Evolutionary conservation across 2,888 invertebrate species (phyloP).

Genomic region (Epsilonema sp.): DNA sequence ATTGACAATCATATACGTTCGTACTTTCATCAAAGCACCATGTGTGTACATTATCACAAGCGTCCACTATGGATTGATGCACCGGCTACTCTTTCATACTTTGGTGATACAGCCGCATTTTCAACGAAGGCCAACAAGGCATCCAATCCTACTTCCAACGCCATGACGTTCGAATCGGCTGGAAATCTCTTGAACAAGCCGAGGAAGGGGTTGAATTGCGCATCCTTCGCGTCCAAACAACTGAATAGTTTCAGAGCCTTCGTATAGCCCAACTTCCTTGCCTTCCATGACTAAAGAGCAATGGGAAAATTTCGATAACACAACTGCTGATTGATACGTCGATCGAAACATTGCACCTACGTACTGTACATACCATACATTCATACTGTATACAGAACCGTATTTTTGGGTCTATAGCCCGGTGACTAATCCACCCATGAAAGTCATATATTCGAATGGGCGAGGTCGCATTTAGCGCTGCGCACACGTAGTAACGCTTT

Average conservation of each 20-base stretch:
- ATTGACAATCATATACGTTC: no score
- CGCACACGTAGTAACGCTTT: no score
- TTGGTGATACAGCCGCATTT: constrained; percentile 41
- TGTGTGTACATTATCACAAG: neutral
- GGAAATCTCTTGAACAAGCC: constrained; percentile 84
- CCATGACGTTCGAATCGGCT: constrained; percentile 72
- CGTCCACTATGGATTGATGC: constrained; percentile 40
- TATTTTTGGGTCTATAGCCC: no score
- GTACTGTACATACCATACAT: no score
- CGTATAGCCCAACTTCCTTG: constrained; percentile 76
- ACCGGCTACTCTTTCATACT: constrained; percentile 11
- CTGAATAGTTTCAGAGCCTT: constrained; percentile 71
- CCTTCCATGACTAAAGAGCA: constrained; percentile 63
- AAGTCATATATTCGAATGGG: no score
- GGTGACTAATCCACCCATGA: no score
- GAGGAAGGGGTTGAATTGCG: constrained; percentile 74
- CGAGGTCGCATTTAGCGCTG: no score
- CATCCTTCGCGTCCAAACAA: constrained; percentile 67
- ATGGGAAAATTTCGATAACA: no score
- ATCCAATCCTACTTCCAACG: constrained; percentile 84
- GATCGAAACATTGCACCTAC: no score
- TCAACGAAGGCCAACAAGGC: constrained; percentile 73
- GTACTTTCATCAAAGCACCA: neutral
- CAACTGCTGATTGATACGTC: no score
- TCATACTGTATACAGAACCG: no score